Conservation (phyloP, 2,113 vertebrate species). For the Brachionichthys hirsutus region DNA sequence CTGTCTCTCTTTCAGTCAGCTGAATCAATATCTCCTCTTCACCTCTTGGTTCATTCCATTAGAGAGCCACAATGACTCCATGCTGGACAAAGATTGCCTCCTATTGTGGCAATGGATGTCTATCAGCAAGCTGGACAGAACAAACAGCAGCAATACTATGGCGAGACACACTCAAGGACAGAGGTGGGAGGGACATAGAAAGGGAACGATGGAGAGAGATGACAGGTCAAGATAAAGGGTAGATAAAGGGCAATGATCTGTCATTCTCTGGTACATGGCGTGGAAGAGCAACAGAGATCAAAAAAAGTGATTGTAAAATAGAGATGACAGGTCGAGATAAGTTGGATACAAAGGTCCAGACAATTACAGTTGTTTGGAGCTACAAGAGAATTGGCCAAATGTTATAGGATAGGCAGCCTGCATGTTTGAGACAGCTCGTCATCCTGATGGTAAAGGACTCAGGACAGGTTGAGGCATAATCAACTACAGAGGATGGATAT, state of each 20-base stretch:
- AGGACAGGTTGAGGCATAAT: too few relatives aligned
- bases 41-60: constrained; percentile 69
- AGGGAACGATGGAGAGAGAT: constrained; percentile 56
- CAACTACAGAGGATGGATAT: too few relatives aligned
- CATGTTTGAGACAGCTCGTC: too few relatives aligned
- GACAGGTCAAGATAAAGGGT: constrained; percentile 71
- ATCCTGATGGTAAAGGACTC: too few relatives aligned
- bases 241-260: constrained; percentile 56
- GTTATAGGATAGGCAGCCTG: background rate
- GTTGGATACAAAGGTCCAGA: constrained; percentile 24
- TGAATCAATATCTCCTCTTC: constrained; percentile 71
- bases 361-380: constrained; percentile 35
- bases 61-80: constrained; percentile 66
- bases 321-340: constrained; percentile 47
- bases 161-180: constrained; percentile 13
- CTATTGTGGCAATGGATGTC: constrained; percentile 66
- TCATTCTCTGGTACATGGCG: constrained; percentile 11
- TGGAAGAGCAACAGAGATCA: constrained; percentile 1
- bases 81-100: constrained; percentile 62
- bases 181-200: constrained; percentile 12
- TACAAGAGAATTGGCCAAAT: constrained; percentile 5
- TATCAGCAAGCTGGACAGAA: constrained; percentile 66
- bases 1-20: constrained; percentile 32
- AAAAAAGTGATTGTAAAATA: constrained; percentile 33
- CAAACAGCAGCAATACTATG: constrained; percentile 27